Conservation (phyloP, 2,888 invertebrate species). For the Eumacrocentrus americanus region DNA sequence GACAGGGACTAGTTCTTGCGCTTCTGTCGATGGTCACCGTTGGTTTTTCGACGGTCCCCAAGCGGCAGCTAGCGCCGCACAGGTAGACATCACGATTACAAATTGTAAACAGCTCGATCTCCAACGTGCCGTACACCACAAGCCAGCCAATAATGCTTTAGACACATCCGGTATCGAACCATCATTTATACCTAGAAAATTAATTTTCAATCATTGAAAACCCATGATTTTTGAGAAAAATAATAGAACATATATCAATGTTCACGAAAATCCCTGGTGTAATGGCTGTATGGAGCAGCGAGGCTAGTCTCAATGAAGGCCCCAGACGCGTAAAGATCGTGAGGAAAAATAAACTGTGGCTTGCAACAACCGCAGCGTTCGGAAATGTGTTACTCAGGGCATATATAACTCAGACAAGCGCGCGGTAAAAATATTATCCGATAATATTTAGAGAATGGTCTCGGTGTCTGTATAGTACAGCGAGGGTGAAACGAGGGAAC, state of each 20-base stretch:
- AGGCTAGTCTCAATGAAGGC: neutral
- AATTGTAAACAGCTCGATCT: slow-evolving; percentile 51
- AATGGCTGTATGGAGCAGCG: no score
- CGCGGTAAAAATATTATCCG: slow-evolving; percentile 45
- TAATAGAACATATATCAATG: no score
- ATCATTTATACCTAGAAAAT: no score
- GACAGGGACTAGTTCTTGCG: slow-evolving; percentile 41
- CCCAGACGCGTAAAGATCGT: neutral
- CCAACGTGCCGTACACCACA: no score
- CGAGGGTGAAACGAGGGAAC: slow-evolving; percentile 26
- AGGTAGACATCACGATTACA: slow-evolving; percentile 51
- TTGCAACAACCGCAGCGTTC: slow-evolving; percentile 9
- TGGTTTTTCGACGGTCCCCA: slow-evolving; percentile 48
- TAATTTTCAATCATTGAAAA: no score
- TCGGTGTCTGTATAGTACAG: slow-evolving; percentile 32
- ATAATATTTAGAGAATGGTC: slow-evolving; percentile 51
- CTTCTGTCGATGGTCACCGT: slow-evolving; percentile 34
- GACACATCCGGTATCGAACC: no score
- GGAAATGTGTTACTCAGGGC: slow-evolving; percentile 6
- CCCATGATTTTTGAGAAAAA: no score
- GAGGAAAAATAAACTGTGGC: slow-evolving; percentile 32
- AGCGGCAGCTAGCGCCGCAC: slow-evolving; percentile 45
- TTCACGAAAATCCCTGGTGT: no score
- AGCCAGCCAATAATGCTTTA: no score
- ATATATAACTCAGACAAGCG: slow-evolving; percentile 32